A percentile compares a stretch with the other conserved stretches of the same genome.
phyloP scores from a whole-genome alignment of 2,888 invertebrate genomes.

The Thumatha senex region DNA sequence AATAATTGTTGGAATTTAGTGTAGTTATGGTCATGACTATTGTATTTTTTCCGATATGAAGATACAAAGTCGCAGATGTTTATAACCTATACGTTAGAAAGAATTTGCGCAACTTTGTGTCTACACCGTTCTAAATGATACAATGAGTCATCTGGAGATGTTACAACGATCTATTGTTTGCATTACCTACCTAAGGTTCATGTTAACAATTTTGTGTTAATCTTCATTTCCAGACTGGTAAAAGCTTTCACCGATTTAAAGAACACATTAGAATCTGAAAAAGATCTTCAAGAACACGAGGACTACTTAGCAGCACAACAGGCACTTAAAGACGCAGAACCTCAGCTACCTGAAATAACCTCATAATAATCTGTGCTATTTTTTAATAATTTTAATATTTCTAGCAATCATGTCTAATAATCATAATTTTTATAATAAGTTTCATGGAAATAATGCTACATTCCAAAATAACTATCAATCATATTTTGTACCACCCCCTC shows the following conservation, averaged over 20 bases:
- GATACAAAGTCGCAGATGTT: slow-evolving; percentile 20
- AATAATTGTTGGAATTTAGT: neutral
- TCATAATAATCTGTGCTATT: slow-evolving; percentile 44
- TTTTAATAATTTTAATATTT: slow-evolving; percentile 47
- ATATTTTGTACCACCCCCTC: slow-evolving; percentile 46
- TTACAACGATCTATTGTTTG: slow-evolving; percentile 8
- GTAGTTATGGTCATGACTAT: neutral
- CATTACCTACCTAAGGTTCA: neutral
- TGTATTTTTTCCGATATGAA: slow-evolving; percentile 4
- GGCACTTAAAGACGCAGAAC: slow-evolving; percentile 86
- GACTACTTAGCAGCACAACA: slow-evolving; percentile 88
- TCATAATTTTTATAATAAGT: slow-evolving; percentile 64
- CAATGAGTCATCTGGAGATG: slow-evolving; percentile 10
- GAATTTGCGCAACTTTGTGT: slow-evolving; percentile 10
- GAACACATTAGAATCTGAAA: slow-evolving; percentile 87
- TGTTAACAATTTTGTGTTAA: neutral
- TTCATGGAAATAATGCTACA: slow-evolving; percentile 59
- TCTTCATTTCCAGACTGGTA: slow-evolving; percentile 78
- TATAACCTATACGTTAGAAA: slow-evolving; percentile 22
- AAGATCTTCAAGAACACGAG: slow-evolving; percentile 89
- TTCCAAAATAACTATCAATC: slow-evolving; percentile 55
- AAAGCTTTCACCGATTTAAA: slow-evolving; percentile 91
- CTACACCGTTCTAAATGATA: slow-evolving; percentile 11
- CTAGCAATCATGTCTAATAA: slow-evolving; percentile 73
- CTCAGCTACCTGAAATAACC: slow-evolving; percentile 75